Evolutionary conservation across 2,113 vertebrate genomes (phyloP), one percentile per base, ranked within the genome.

Genomic region (Deroptyus accipitrinus): DNA sequence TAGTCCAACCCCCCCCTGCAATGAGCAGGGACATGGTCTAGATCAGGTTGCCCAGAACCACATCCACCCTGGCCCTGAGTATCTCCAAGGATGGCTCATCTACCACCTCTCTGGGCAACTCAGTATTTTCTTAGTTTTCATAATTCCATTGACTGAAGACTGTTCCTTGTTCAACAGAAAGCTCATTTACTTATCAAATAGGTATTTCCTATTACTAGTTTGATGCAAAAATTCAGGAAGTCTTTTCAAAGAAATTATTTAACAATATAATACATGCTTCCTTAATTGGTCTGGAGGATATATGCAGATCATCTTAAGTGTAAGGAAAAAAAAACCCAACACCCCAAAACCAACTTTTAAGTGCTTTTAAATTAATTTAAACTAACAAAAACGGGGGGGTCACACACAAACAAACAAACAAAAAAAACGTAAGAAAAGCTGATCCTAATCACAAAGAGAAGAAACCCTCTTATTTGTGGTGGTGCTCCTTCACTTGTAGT

Each of bases 271-370:
- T 17, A 25, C 25, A 27, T 3, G 3, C 17, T 66, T 35, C 17
- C 19, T 37, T 37, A 54, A 61, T 28, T 39, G 55, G 7, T 62
- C 41, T 69, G 28, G 1, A 66, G 31, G 19, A 33, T 23, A 72
- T 4, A 7, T 23, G 48, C 25, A 54, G 18, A n/a, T 6, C 12
- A 54, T 25, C 30, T 33, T 27, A 89, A 46, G 35, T 17, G 4
- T 12, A 69, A 72, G 24, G 6, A 44, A 80, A 73, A 79, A 54
- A 48, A 11, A 1, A 0, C 0, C 1, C 12, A 10, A 7, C 19
- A 33, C 5, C 4, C 0, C 9, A 52, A 70, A 67, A 5, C 0
- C 28, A 83, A 16, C 13, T 63, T 23, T 86, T 22, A 57, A 17
- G 11, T 76, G 22, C 6, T 73, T 77, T 74, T 37, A n/a, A 66